Percentiles rank a stretch among this genome's conserved stretches.
Conservation (phyloP, 2,113 vertebrate genomes). For the Circaetus gallicus region DNA sequence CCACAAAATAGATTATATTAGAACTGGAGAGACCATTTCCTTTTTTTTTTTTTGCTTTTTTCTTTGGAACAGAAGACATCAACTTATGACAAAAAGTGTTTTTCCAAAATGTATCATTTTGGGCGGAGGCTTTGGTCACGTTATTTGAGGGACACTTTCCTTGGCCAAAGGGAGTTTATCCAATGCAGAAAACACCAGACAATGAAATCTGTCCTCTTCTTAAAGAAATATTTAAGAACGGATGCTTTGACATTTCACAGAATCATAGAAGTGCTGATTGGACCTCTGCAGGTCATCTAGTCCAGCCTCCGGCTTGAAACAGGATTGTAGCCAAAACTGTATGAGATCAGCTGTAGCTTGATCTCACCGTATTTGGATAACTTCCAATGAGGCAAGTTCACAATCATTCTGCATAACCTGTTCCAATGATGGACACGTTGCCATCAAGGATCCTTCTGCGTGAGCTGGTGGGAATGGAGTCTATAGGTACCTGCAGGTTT, state of each 20-base stretch:
- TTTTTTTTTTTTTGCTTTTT: neutral
- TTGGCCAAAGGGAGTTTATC: neutral
- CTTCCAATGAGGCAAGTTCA: rapidly evolving
- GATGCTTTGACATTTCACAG: neutral
- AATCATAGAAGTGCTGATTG: neutral
- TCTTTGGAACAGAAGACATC: neutral
- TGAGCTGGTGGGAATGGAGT: neutral
- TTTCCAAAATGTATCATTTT: neutral
- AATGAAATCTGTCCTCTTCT: neutral
- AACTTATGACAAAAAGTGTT: neutral
- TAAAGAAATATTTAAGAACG: neutral
- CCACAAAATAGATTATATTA: neutral
- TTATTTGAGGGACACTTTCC: neutral
- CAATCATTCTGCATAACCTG: neutral
- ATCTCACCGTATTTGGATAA: neutral
- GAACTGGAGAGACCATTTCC: neutral
- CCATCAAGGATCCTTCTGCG: neutral
- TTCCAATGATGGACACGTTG: neutral
- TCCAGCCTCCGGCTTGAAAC: neutral
- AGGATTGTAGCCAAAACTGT: neutral
- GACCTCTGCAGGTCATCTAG: neutral
- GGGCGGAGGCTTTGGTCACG: neutral
- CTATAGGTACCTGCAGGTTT: neutral
- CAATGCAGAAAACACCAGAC: neutral
- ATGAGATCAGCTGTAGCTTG: neutral